Evolutionary conservation across 2,113 vertebrate genomes (phyloP).

Genomic region (Acrocephalus arundinaceus): DNA sequence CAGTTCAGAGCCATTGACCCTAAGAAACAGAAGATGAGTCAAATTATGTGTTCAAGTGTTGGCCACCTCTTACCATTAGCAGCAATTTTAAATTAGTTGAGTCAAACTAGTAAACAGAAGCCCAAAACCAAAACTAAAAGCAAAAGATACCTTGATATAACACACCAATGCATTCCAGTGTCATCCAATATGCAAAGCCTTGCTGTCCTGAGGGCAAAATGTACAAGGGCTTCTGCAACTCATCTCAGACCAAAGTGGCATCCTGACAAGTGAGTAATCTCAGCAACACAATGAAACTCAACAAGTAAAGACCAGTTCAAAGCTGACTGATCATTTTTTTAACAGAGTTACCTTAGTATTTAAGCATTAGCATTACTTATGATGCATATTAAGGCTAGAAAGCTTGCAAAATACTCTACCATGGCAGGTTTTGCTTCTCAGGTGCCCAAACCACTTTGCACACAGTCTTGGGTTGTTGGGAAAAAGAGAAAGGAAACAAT

Average conservation of each 20-base stretch:
- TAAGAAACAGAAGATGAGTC: background rate
- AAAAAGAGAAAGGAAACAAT: background rate
- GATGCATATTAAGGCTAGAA: constrained; percentile 11
- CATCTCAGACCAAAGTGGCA: constrained; percentile 31
- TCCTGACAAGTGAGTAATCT: constrained; percentile 59
- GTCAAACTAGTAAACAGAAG: constrained; percentile 49
- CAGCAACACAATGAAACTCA: constrained; percentile 52
- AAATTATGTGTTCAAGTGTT: background rate
- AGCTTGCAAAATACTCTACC: constrained; percentile 4
- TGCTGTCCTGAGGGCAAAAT: constrained; percentile 55
- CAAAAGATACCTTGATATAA: constrained; percentile 22
- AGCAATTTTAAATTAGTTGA: constrained; percentile 25
- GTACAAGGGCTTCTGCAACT: constrained; percentile 38
- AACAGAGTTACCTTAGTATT: constrained; percentile 25
- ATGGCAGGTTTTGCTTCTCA: background rate
- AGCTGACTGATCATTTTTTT: background rate
- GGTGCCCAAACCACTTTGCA: background rate
- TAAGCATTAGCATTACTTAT: constrained; percentile 39
- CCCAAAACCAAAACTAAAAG: constrained; percentile 4
- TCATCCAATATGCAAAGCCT: constrained; percentile 32
- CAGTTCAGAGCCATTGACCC: background rate
- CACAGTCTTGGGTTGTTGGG: background rate
- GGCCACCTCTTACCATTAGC: background rate
- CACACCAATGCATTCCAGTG: constrained; percentile 56
- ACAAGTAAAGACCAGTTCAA: constrained; percentile 71